Evolutionary conservation across 2,888 invertebrate genomes (phyloP), one percentile per base, ranked within the genome.

Genomic region (Patella ulyssiponensis): DNA sequence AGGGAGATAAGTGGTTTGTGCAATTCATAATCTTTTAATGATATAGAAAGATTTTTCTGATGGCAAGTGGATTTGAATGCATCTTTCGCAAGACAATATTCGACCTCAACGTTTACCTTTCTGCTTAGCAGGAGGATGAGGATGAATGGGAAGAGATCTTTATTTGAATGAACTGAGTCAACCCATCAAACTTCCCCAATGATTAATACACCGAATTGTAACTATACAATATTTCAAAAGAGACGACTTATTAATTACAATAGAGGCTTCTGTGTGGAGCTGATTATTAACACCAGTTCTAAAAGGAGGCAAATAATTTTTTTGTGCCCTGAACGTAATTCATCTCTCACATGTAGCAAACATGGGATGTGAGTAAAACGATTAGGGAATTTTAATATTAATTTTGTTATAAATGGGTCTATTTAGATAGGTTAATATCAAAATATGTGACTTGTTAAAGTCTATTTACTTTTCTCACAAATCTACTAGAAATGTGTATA

Each of bases 321-420:
- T 64, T 64, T 64, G 64, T 64, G 20, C 64, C 64, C 64, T 23
- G 20, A 64, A 64, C 64, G 64, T 64, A 64, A 64, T 64, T 64
- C 64, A 64, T 23, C 64, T 64, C 20, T 11, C 64, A 64, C 20
- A 64, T 64, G 64, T 23, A 23, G 23, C 64, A 64, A 64, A 64
- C 23, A 64, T 23, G 14, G 23, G 20, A 20, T 20, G 23, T 23
- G 64, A 64, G 23, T 64, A 64, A 64, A 64, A 64, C 64, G 64
- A 64, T 64, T 64, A 64, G 20, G 64, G 64, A 64, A 64, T 64
- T 64, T 64, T 64, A 9, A 64, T 64, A 64, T 64, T 64, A 64
- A 64, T 64, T 64, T 23, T 20, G 14, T 23, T 23, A 64, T 44
- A 44, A 44, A 44, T 44, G 44, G 44, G 44, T 44, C 44, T 64